Conservation (phyloP, 2,797 vertebrate genomes). For the Chloroceryle amazona region DNA sequence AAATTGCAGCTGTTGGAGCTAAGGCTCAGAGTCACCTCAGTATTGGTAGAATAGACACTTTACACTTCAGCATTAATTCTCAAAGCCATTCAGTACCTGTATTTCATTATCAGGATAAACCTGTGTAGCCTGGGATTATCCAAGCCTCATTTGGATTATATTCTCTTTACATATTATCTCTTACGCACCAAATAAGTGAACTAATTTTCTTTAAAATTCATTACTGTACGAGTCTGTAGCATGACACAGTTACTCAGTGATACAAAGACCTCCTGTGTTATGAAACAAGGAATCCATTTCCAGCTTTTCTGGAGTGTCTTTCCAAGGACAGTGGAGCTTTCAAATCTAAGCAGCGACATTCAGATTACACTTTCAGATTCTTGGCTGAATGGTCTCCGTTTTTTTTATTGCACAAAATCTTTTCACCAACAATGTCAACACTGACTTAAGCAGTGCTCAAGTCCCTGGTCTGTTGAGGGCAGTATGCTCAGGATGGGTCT, state of each 20-base stretch:
- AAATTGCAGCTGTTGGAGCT: not conserved
- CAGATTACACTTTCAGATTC: not conserved
- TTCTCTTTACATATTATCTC: not conserved
- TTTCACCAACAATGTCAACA: rapidly evolving
- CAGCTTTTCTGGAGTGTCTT: not conserved
- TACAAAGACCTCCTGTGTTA: not conserved
- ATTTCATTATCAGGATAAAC: not conserved
- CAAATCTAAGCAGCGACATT: slow-evolving; percentile 76
- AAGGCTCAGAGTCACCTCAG: not conserved
- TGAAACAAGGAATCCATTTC: not conserved
- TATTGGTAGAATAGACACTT: not conserved
- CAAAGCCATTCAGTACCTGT: not conserved
- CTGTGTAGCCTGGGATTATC: not conserved
- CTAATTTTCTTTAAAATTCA: not conserved
- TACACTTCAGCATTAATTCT: not conserved
- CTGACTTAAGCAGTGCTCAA: not conserved
- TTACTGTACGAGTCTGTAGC: not conserved
- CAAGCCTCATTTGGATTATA: not conserved
- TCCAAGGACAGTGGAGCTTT: not conserved
- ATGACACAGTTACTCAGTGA: not conserved
- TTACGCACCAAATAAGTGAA: not conserved
- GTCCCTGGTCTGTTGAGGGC: not conserved
- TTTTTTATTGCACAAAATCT: not conserved
- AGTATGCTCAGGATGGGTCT: not conserved
- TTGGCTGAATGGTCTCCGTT: not conserved